Evolutionary conservation across 1,140 invertebrate species (phyloP).

Genomic region (Antheraea pernyi): DNA sequence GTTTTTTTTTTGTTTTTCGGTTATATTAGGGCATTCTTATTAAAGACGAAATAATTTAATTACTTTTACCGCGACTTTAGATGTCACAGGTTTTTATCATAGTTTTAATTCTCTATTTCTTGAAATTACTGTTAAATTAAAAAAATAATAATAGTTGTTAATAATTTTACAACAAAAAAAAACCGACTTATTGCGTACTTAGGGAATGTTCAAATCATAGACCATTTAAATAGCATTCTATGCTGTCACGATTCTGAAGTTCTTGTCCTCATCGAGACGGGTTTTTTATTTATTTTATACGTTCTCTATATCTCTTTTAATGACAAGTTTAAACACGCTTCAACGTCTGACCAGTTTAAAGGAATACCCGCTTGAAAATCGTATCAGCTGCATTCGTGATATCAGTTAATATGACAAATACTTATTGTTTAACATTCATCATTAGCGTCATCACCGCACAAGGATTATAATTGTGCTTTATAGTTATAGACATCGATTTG

Average conservation of each 20-base stretch:
- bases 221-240: not conserved
- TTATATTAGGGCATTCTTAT: too few species aligned
- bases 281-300: not conserved
- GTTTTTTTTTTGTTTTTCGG: too few species aligned
- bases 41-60: too few species aligned
- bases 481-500: not conserved
- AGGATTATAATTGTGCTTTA: conserved; percentile 24
- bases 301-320: not conserved
- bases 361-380: conserved; percentile 34
- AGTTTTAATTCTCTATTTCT: too few species aligned
- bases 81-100: too few species aligned
- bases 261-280: not conserved
- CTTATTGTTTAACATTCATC: conserved; percentile 59
- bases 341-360: conserved; percentile 9
- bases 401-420: conserved; percentile 49
- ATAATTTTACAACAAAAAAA: not conserved
- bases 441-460: conserved; percentile 51
- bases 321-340: conserved; percentile 53
- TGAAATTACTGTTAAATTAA: too few species aligned
- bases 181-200: conserved; percentile 2
- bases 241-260: conserved; percentile 1
- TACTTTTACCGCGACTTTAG: too few species aligned
- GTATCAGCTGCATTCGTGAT: conserved; percentile 51
- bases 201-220: not conserved
- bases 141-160: too few species aligned